A percentile compares a stretch with the other conserved stretches of the same genome.
phyloP scores from a whole-genome alignment of 2,888 invertebrate species.

The Netelia virgata region DNA sequence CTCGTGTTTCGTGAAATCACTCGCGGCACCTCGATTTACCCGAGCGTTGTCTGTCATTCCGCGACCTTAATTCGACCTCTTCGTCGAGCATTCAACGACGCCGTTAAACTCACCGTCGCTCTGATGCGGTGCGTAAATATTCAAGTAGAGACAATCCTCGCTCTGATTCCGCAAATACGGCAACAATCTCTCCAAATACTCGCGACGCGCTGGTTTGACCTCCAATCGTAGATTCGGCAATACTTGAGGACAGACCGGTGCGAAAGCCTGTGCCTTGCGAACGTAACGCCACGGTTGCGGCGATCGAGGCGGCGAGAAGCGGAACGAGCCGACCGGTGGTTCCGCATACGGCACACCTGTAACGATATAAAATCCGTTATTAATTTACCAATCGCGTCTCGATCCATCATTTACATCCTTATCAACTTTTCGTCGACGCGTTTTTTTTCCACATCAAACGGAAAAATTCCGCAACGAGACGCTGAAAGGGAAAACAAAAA shows the following conservation, averaged over 20 bases:
- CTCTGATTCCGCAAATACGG: constrained; percentile 90
- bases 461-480: too few relatives aligned
- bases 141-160: constrained; percentile 96
- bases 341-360: constrained; percentile 92
- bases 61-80: constrained; percentile 47
- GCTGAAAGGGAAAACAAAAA: too few relatives aligned
- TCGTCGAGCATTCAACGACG: constrained; percentile 81
- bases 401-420: too few relatives aligned
- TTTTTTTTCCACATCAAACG: too few relatives aligned
- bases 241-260: constrained; percentile 95
- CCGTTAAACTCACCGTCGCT: constrained; percentile 88
- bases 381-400: too few relatives aligned
- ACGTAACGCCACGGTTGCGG: constrained; percentile 93
- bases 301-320: constrained; percentile 95
- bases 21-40: neutral
- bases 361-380: constrained; percentile 36
- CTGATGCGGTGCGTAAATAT: constrained; percentile 94
- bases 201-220: constrained; percentile 88
- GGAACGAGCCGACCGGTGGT: constrained; percentile 90
- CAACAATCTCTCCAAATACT: constrained; percentile 90
- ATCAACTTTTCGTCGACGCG: too few relatives aligned
- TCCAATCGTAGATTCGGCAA: constrained; percentile 89
- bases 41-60: constrained; percentile 48
- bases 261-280: constrained; percentile 89
- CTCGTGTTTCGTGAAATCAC: neutral